Percentiles rank a stretch among this genome's conserved stretches.
Conservation (phyloP, 2,888 invertebrate genomes). For the Drosophila rellima region DNA sequence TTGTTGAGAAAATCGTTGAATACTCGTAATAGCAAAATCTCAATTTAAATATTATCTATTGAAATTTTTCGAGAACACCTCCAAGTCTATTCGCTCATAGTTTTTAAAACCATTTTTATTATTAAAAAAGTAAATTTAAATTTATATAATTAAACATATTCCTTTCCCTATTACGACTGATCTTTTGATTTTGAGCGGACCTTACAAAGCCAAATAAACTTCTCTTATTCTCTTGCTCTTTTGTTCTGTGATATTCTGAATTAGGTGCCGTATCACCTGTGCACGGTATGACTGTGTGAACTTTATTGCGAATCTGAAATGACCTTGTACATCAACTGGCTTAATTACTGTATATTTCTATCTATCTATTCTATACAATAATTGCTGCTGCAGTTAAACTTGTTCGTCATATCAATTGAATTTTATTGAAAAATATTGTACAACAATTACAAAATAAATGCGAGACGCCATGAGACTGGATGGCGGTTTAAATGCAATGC, state of each 20-base stretch:
- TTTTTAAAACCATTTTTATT: too few relatives aligned
- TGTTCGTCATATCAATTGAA: conserved; percentile 38
- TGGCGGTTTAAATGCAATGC: not conserved
- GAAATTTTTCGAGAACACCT: too few relatives aligned
- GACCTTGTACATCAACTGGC: conserved; percentile 31
- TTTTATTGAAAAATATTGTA: not conserved
- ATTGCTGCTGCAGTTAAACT: conserved; percentile 32
- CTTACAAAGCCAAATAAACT: not conserved
- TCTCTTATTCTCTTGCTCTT: not conserved
- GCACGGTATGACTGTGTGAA: conserved; percentile 1
- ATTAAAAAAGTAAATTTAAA: too few relatives aligned
- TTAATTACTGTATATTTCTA: not conserved
- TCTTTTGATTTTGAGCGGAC: not conserved
- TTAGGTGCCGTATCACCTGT: conserved; percentile 7
- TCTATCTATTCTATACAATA: conserved; percentile 4
- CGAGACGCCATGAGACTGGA: not conserved
- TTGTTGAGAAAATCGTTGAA: too few relatives aligned
- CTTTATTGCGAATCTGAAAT: conserved; percentile 20
- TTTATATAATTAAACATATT: too few relatives aligned
- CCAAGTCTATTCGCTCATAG: too few relatives aligned
- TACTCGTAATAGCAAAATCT: too few relatives aligned
- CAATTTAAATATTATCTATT: too few relatives aligned
- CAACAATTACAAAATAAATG: not conserved
- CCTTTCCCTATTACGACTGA: not conserved
- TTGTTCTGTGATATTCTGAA: not conserved